Evolutionary conservation across 2,888 invertebrate genomes (phyloP), one percentile per base, ranked within the genome.

Genomic region (Gandaritis pyraliata): DNA sequence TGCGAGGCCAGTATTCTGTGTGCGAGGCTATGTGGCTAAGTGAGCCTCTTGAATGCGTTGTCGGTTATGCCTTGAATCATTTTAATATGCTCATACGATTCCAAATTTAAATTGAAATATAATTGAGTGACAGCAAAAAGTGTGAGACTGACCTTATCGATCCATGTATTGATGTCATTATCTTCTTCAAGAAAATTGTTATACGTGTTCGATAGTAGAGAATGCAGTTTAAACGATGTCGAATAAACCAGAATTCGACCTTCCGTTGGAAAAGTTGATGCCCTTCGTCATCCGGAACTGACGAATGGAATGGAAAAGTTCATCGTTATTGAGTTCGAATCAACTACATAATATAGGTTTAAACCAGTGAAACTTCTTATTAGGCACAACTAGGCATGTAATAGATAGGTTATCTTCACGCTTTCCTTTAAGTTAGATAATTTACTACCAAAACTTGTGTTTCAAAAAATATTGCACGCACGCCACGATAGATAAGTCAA

Each of bases 191-290:
- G 13, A 15, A 48, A 10, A 47, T 30, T 18, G 36, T n/a, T 50
- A 48, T 46, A 15, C 8, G 13, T 18, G 56, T 48, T 52, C 43
- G 16, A 50, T 47, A 45, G 7, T 23, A 23, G 23, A 23, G 41
- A 36, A 46, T 58, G 61, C 52, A 56, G 58, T 64, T 41, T 46
- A 60, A 41, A 50, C 48, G 51, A 59, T 56, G 46, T 54, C 12
- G 50, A 49, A 54, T 41, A 56, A 67, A 64, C 48, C 62, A 53
- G 67, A 62, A 51, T 43, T 36, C 41, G 54, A 61, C 64, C 65
- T 67, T 63, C 58, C 47, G 46, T 58, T 66, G 58, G 57, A 64
- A 64, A 65, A 62, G 64, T 66, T 54, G 63, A 58, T 54, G 63
- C 51, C 66, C 68, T 68, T 66, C 61, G 30, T 58, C 39, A 51